Conservation (phyloP, 2,797 vertebrate species). For the Pangasius krempfi region DNA sequence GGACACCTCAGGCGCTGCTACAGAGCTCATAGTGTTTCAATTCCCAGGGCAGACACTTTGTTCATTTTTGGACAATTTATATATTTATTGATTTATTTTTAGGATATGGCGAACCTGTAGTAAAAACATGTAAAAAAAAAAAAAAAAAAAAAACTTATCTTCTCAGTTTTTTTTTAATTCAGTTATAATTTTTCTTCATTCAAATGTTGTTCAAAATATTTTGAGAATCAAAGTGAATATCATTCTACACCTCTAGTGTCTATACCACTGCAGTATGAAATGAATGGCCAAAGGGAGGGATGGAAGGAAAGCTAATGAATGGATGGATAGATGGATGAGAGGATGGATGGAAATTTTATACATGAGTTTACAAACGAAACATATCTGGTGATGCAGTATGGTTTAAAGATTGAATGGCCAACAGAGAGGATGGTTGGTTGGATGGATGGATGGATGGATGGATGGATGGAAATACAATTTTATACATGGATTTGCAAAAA, state of each 20-base stretch:
- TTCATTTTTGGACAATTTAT: no score
- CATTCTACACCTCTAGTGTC: background rate
- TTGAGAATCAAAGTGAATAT: background rate
- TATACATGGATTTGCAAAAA: background rate
- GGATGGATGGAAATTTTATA: background rate
- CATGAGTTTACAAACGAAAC: background rate
- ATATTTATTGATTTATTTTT: no score
- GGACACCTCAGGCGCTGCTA: no score
- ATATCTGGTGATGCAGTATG: background rate
- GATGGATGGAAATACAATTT: background rate
- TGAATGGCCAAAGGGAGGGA: background rate
- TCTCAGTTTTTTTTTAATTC: no score
- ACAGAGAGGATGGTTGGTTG: background rate
- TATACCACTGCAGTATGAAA: background rate
- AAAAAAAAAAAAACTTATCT: no score
- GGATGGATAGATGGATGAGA: background rate
- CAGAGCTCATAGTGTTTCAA: no score
- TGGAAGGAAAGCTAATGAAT: background rate
- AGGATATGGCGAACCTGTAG: no score
- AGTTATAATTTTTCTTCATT: no score
- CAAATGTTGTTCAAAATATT: no score
- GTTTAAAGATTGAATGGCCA: background rate
- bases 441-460: background rate
- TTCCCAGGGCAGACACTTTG: no score
- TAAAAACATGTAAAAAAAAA: no score